phyloP scores from a whole-genome alignment of 2,888 invertebrate species.

The Clusia tigrina region DNA sequence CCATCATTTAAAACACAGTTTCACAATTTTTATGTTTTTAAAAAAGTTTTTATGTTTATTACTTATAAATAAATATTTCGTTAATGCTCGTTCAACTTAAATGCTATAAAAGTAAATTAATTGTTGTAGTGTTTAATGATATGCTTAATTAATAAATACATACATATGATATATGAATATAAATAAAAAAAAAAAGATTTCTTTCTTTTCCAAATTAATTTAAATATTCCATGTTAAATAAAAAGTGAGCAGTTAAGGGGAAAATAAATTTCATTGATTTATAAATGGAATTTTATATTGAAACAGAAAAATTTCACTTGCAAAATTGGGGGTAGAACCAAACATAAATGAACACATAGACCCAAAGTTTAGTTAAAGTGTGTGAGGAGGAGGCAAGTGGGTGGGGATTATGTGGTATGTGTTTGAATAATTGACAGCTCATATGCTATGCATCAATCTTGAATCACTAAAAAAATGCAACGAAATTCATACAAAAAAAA shows the following conservation, averaged over 20 bases:
- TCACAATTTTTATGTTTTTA: not conserved
- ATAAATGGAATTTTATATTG: too few species aligned
- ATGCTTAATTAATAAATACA: slow-evolving; percentile 7
- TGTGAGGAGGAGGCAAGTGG: slow-evolving; percentile 1
- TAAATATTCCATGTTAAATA: slow-evolving; percentile 28
- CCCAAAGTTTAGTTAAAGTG: slow-evolving; percentile 3
- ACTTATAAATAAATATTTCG: slow-evolving; percentile 10
- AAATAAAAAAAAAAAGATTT: slow-evolving; percentile 12
- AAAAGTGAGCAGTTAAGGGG: slow-evolving; percentile 34
- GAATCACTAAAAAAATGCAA: slow-evolving; percentile 39
- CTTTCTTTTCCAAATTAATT: slow-evolving; percentile 21
- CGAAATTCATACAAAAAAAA: too few species aligned
- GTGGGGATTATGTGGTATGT: not conserved
- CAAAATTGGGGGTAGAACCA: too few species aligned
- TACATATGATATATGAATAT: not conserved
- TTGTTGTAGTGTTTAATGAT: not conserved
- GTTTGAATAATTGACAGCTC: not conserved
- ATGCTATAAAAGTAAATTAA: slow-evolving; percentile 34
- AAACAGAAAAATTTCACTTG: too few species aligned
- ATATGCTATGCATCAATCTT: slow-evolving; percentile 58
- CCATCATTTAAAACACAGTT: not conserved
- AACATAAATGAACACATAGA: slow-evolving; percentile 32
- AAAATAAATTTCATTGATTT: slow-evolving; percentile 25
- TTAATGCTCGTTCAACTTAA: slow-evolving; percentile 15
- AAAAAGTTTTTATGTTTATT: not conserved